phyloP scores from a whole-genome alignment of 2,113 vertebrate species.

The Toxotes chatareus region DNA sequence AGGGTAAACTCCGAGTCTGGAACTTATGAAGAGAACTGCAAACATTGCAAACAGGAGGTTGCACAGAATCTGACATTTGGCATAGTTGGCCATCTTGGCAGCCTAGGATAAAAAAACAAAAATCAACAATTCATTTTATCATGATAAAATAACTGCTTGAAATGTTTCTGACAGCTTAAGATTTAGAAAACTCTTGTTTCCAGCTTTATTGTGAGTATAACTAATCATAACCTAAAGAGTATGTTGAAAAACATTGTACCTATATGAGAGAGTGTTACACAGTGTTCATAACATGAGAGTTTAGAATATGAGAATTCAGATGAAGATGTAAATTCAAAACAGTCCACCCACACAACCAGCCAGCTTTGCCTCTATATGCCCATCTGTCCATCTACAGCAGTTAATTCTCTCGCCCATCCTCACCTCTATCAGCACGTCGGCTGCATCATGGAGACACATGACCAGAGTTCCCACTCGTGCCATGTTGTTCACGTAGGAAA shows the following conservation, averaged over 20 bases:
- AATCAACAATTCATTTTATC: constrained; percentile 32
- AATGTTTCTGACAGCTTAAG: neutral
- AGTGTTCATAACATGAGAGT: neutral
- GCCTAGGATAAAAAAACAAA: constrained; percentile 83
- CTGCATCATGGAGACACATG: constrained; percentile 92
- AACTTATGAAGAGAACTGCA: constrained; percentile 94
- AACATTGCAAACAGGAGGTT: constrained; percentile 96
- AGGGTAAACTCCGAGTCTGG: constrained; percentile 93
- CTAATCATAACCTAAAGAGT: neutral
- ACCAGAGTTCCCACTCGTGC: constrained; percentile 92
- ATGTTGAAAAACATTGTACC: neutral
- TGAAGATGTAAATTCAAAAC: neutral
- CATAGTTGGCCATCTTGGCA: constrained; percentile 99
- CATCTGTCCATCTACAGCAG: constrained; percentile 7
- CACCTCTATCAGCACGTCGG: constrained; percentile 95
- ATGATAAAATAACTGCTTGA: neutral
- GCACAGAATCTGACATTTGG: constrained; percentile 97
- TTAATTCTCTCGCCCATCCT: constrained; percentile 54
- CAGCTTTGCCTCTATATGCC: neutral
- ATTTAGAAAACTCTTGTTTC: neutral
- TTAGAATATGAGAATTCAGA: constrained; percentile 1
- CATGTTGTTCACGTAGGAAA: constrained; percentile 98
- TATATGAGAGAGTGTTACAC: neutral
- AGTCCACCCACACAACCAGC: constrained; percentile 16
- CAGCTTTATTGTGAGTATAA: neutral